Evolutionary conservation across 2,113 vertebrate genomes (phyloP).

Genomic region (Mola mola): DNA sequence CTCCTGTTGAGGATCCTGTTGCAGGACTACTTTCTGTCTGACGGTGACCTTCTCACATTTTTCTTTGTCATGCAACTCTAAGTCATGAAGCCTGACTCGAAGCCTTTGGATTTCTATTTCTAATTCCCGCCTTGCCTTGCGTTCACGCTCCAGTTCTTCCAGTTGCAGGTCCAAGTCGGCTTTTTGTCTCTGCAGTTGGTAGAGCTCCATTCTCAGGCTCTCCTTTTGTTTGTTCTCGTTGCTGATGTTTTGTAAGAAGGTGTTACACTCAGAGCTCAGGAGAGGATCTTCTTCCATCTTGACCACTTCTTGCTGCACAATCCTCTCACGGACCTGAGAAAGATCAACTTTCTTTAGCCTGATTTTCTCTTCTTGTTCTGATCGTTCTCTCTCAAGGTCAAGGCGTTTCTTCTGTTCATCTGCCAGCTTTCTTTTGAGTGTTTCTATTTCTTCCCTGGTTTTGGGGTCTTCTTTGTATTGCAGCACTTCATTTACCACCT

Average conservation of each 20-base stretch:
- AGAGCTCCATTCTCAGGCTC: slow-evolving; percentile 85
- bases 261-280: slow-evolving; percentile 86
- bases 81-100: slow-evolving; percentile 83
- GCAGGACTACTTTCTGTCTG: slow-evolving; percentile 94
- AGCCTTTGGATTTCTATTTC: slow-evolving; percentile 94
- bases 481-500: slow-evolving; percentile 92
- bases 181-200: slow-evolving; percentile 85
- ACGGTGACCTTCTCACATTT: slow-evolving; percentile 92
- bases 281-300: slow-evolving; percentile 89
- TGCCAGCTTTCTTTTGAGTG: slow-evolving; percentile 84
- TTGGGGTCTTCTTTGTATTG: slow-evolving; percentile 94
- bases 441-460: slow-evolving; percentile 91
- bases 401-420: slow-evolving; percentile 93
- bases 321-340: slow-evolving; percentile 88
- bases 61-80: slow-evolving; percentile 88
- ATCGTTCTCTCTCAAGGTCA: slow-evolving; percentile 87
- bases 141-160: slow-evolving; percentile 91
- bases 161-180: slow-evolving; percentile 91
- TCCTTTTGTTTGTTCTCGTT: slow-evolving; percentile 90
- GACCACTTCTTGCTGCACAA: slow-evolving; percentile 93
- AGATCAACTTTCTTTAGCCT: slow-evolving; percentile 88
- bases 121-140: slow-evolving; percentile 87
- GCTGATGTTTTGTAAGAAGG: slow-evolving; percentile 86
- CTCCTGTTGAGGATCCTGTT: slow-evolving; percentile 96
- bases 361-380: slow-evolving; percentile 88